Conservation (phyloP, 2,888 invertebrate genomes). For the Dolichomitus sp. region DNA sequence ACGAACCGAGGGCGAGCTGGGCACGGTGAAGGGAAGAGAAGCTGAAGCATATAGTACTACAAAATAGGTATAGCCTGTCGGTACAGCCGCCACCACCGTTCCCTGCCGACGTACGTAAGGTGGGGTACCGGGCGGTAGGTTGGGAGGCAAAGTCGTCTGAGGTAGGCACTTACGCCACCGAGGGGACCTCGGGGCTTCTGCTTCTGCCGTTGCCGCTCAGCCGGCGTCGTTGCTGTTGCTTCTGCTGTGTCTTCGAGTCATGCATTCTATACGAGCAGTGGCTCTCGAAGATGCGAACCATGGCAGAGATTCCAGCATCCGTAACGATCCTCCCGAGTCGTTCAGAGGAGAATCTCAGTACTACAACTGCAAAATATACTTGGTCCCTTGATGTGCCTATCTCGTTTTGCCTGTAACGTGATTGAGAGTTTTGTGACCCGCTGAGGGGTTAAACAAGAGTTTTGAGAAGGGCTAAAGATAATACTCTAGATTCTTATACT, state of each 20-base stretch:
- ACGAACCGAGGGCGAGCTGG: conserved; percentile 66
- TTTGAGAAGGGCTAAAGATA: not conserved
- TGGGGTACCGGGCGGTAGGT: conserved; percentile 53
- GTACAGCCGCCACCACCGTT: conserved; percentile 35
- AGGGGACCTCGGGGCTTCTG: conserved; percentile 80
- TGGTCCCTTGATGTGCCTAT: not conserved
- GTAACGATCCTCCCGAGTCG: conserved; percentile 39
- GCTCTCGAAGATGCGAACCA: conserved; percentile 69
- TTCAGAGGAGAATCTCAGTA: conserved; percentile 23
- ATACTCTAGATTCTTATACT: not conserved
- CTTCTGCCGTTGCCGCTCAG: conserved; percentile 41
- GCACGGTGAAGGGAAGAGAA: conserved; percentile 56
- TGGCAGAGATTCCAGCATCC: conserved; percentile 12
- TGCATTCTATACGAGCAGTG: conserved; percentile 85
- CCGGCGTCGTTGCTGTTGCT: conserved; percentile 59
- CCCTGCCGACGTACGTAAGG: conserved; percentile 55
- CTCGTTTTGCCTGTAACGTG: not conserved
- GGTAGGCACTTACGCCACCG: conserved; percentile 81
- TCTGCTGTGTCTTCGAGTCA: conserved; percentile 82
- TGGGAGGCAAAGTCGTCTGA: conserved; percentile 77
- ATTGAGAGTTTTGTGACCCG: not conserved
- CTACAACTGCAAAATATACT: not conserved
- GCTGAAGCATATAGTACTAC: conserved; percentile 47
- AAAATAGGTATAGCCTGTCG: conserved; percentile 43
- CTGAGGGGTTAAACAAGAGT: not conserved